phyloP scores from a whole-genome alignment of 2,888 invertebrate genomes.

The Eugnorisma glareosa region DNA sequence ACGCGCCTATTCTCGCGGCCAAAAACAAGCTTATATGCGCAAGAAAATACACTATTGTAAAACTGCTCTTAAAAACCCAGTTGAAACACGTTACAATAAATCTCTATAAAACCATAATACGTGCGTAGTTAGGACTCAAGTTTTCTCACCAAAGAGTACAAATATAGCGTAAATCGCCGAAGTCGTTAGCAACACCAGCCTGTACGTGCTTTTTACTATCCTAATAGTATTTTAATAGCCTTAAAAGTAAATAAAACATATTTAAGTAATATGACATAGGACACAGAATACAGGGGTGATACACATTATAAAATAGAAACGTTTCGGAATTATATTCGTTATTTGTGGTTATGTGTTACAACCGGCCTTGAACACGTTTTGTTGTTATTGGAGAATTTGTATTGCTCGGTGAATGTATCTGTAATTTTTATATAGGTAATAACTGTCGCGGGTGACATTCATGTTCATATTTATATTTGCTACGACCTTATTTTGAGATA shows the following conservation, averaged over 20 bases:
- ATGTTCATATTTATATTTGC: conserved; percentile 28
- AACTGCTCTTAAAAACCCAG: neutral
- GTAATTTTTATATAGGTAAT: conserved; percentile 45
- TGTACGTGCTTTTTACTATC: conserved; percentile 49
- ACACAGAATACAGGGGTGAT: conserved; percentile 17
- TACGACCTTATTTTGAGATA: conserved; percentile 12
- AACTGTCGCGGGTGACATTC: conserved; percentile 46
- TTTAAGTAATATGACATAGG: conserved; percentile 17
- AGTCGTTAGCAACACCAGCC: conserved; percentile 49
- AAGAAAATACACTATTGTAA: neutral
- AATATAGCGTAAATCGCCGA: conserved; percentile 43
- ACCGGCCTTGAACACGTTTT: conserved; percentile 38
- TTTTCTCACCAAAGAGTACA: conserved; percentile 31
- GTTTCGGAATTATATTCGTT: neutral
- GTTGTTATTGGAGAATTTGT: conserved; percentile 27
- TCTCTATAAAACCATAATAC: conserved; percentile 11
- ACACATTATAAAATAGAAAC: conserved; percentile 14
- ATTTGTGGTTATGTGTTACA: conserved; percentile 30
- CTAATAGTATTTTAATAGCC: conserved; percentile 63
- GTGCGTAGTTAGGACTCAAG: conserved; percentile 16
- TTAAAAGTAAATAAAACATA: conserved; percentile 44
- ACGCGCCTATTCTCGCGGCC: neutral
- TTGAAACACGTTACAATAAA: conserved; percentile 22
- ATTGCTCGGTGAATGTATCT: conserved; percentile 30
- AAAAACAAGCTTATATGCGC: neutral